phyloP scores from a whole-genome alignment of 2,113 vertebrate species.

The Tachycineta bicolor region DNA sequence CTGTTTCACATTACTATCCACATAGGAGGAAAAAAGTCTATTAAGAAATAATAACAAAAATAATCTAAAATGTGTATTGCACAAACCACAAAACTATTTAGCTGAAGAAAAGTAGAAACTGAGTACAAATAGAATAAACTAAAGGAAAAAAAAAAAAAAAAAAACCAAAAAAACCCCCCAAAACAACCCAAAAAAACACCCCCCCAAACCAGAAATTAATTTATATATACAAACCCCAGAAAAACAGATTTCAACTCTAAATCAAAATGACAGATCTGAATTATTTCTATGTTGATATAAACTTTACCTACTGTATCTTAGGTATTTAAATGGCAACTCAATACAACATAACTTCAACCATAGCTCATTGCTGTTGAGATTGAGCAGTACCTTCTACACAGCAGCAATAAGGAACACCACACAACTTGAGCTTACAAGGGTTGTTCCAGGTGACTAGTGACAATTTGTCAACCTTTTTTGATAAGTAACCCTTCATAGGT shows the following conservation, averaged over 20 bases:
- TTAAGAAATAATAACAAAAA: neutral
- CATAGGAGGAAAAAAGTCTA: neutral
- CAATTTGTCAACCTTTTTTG: neutral
- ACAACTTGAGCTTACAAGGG: neutral
- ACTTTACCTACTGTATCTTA: neutral
- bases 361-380: neutral
- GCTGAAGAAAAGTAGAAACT: neutral
- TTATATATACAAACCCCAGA: neutral
- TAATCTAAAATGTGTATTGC: accelerated
- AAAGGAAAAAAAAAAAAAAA: neutral
- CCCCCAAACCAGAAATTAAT: neutral
- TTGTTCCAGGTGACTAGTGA: neutral
- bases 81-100: neutral
- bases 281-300: neutral
- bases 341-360: neutral
- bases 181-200: no score
- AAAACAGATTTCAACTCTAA: neutral
- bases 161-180: no score
- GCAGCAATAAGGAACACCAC: neutral
- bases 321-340: neutral
- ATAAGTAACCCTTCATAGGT: neutral
- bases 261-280: neutral
- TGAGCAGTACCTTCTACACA: neutral
- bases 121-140: neutral
- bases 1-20: neutral